Conservation (phyloP, 2,113 vertebrate genomes). For the Sardina pilchardus region DNA sequence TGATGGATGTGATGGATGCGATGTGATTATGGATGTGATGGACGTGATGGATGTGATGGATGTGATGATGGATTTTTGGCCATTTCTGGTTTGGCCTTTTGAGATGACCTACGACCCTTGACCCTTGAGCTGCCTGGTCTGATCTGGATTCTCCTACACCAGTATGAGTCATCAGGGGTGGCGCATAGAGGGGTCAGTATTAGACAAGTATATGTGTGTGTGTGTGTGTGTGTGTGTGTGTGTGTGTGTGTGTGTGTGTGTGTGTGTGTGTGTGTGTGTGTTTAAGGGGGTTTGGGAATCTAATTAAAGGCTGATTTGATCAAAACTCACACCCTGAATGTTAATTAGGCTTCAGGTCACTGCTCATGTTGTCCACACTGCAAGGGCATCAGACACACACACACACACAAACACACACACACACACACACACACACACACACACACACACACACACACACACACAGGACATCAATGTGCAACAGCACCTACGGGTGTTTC, state of each 20-base stretch:
- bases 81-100: too few relatives aligned
- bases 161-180: too few relatives aligned
- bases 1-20: too few relatives aligned
- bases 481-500: background rate
- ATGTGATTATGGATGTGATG: too few relatives aligned
- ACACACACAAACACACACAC: constrained; percentile 34
- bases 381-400: constrained; percentile 55
- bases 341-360: constrained; percentile 54
- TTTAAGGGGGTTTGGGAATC: constrained; percentile 47
- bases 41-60: too few relatives aligned
- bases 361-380: constrained; percentile 42
- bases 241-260: constrained; percentile 23
- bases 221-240: constrained; percentile 27
- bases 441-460: too few relatives aligned
- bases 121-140: too few relatives aligned
- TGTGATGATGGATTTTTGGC: too few relatives aligned
- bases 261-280: background rate
- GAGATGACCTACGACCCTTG: too few relatives aligned
- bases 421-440: too few relatives aligned
- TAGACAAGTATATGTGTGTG: constrained; percentile 26
- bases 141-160: too few relatives aligned
- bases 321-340: constrained; percentile 43
- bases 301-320: constrained; percentile 60
- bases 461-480: too few relatives aligned
- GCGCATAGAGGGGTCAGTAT: background rate